Base-by-base conservation (phyloP, 2,888 invertebrate species). In the Hypolimnas misippus region DNA sequence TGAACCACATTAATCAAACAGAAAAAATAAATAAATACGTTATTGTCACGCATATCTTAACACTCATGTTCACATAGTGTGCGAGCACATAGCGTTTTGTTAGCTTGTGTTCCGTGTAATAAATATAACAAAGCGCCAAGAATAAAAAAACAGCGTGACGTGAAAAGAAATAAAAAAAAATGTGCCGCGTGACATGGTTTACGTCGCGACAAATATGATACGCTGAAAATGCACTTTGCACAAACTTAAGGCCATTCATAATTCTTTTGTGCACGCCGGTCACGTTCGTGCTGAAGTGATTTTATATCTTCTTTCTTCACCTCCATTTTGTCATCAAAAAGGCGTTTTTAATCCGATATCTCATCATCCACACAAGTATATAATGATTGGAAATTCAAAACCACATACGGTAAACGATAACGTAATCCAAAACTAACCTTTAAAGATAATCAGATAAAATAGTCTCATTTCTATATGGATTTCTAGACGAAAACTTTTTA, bases 191-290 rank as follows among this genome's bases (percentile, higher is more conserved):
- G 62, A 31, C 55, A 38, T 55, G 29, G 21, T 62, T 57, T 50
- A 49, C 49, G 14, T 16, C 6, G 19, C 21, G 44, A 51, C 19
- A 53, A 56, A 56, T 52, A 14, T 17, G 59, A 40, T 53, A 62
- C 14, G 53, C 38, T 53, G 53, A 57, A 64, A 62, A 57, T 60
- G 59, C 62, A 67, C 58, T 62, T 62, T 62, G 40, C 53, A 67
- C 35, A 52, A 49, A 53, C 42, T 53, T 57, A 52, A 64, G 46
- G 31, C 51, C n/a, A 38, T 65, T 59, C 57, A 62, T 64, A 60
- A 57, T 57, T 49, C 7, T 21, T 51, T 62, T 62, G 35, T 51
- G 42, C 51, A 57, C 50, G 53, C 33, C 5, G 56, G 44, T 51
- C 62, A 56, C 61, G 56, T 51, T 25, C 21, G 21, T 53, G 17